phyloP scores from a whole-genome alignment of 2,888 invertebrate genomes.

The Cancer borealis region DNA sequence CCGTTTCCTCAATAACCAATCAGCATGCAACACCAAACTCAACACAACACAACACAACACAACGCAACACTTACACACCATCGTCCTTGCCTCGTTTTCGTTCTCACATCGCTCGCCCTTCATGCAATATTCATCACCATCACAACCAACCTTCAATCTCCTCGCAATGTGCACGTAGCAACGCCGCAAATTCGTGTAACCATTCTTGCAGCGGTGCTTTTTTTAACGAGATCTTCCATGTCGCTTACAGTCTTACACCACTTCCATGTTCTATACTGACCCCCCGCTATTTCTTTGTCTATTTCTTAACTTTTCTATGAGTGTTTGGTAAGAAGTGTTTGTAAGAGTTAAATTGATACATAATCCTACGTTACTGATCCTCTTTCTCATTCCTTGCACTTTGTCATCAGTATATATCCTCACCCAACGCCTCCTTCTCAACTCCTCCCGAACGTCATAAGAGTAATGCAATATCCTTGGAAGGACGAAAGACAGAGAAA shows the following conservation, averaged over 20 bases:
- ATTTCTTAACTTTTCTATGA: not conserved
- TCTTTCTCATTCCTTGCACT: not conserved
- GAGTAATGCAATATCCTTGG: not conserved
- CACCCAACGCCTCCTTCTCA: not conserved
- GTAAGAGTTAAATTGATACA: too few species aligned
- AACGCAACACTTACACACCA: not conserved
- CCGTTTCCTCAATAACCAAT: not conserved
- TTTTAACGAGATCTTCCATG: not conserved
- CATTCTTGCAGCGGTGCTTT: not conserved
- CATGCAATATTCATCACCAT: not conserved
- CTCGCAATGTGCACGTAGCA: not conserved
- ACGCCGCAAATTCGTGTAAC: not conserved
- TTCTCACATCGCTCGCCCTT: not conserved
- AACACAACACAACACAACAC: not conserved
- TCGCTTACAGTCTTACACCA: not conserved
- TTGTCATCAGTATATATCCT: not conserved
- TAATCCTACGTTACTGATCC: too few species aligned
- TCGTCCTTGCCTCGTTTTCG: not conserved
- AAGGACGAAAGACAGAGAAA: too few species aligned
- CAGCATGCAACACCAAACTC: not conserved
- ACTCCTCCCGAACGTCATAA: not conserved
- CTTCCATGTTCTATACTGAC: too few species aligned
- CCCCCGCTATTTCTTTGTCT: not conserved
- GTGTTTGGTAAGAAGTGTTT: too few species aligned
- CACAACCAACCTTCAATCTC: not conserved